These are phyloP conservation scores for Andrena dorsata DNA, from an alignment of 2,888 invertebrate species.

Conservation along the genomic window DNA sequence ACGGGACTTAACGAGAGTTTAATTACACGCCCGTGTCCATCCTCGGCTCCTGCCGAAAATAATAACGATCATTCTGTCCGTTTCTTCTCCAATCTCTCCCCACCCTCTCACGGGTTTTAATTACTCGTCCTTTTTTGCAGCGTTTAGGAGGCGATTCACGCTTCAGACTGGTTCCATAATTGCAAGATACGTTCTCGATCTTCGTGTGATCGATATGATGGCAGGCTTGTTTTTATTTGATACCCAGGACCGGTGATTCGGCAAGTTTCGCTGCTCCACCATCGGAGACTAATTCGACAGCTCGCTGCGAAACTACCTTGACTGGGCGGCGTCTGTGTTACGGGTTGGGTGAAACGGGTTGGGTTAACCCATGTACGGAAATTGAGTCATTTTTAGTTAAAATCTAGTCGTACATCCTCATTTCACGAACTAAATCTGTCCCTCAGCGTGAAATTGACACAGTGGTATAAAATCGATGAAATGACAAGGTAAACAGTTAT, in stretches of 20 bases:
- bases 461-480: too few relatives aligned
- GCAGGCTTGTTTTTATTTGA: not conserved
- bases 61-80: not conserved
- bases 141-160: not conserved
- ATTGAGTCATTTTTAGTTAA: too few relatives aligned
- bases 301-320: not conserved
- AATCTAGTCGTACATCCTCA: too few relatives aligned
- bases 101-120: not conserved
- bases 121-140: not conserved
- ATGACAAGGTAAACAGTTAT: too few relatives aligned
- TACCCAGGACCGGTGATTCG: not conserved
- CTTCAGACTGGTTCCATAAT: not conserved
- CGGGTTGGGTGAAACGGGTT: not conserved
- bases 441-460: too few relatives aligned
- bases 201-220: conserved; percentile 7
- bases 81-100: not conserved
- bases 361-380: not conserved
- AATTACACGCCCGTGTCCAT: conserved; percentile 25
- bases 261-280: not conserved
- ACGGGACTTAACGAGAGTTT: conserved; percentile 39
- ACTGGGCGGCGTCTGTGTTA: not conserved
- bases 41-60: not conserved
- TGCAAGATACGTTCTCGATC: not conserved
- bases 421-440: too few relatives aligned
- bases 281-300: not conserved